Evolutionary conservation across 2,797 vertebrate genomes (phyloP).

Genomic region (Brachyalestes nurse): DNA sequence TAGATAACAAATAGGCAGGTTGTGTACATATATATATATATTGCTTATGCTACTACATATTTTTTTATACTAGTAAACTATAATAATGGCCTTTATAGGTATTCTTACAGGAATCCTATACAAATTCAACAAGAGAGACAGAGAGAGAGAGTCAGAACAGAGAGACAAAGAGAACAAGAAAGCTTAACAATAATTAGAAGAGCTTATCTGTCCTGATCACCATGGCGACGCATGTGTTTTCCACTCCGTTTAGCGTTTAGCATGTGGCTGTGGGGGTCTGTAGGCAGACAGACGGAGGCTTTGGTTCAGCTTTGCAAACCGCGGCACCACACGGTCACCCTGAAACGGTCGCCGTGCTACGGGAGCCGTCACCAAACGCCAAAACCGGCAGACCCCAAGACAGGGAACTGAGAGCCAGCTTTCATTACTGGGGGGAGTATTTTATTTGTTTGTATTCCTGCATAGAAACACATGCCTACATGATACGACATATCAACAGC

Average conservation of each 20-base stretch:
- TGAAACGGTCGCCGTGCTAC: no score
- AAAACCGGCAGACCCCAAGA: no score
- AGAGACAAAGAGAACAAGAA: slow-evolving; percentile 40
- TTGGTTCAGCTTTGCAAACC: slow-evolving; percentile 34
- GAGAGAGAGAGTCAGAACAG: slow-evolving; percentile 46
- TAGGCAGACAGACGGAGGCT: slow-evolving; percentile 67
- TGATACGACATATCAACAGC: slow-evolving; percentile 62
- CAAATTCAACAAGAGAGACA: neutral
- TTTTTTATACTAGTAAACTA: no score
- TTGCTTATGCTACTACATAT: no score
- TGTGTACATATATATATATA: no score
- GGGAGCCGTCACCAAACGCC: no score
- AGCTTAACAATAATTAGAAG: slow-evolving; percentile 71
- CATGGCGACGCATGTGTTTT: slow-evolving; percentile 75
- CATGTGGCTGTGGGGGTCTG: slow-evolving; percentile 58
- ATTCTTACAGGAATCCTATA: no score
- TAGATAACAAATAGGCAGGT: no score
- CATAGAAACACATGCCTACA: slow-evolving; percentile 76
- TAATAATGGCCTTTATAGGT: no score
- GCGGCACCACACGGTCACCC: neutral
- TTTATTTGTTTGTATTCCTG: slow-evolving; percentile 68
- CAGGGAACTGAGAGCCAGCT: neutral
- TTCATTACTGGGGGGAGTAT: slow-evolving; percentile 23
- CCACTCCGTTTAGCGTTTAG: slow-evolving; percentile 43
- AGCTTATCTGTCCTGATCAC: slow-evolving; percentile 75